Evolutionary conservation across 2,888 invertebrate genomes (phyloP).

Genomic region (Prosopocoilus inquinatus): DNA sequence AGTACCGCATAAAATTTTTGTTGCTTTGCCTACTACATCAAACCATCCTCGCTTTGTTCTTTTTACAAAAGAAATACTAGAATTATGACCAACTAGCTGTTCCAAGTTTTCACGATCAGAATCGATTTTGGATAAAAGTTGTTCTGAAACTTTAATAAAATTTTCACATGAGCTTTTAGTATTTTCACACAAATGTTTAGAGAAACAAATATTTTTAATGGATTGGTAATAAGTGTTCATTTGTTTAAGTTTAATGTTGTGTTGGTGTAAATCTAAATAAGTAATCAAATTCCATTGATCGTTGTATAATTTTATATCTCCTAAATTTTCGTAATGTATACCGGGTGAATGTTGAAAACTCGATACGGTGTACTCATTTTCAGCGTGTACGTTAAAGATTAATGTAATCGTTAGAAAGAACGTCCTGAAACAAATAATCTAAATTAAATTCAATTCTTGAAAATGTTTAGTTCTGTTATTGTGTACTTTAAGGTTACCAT

Average conservation of each 20-base stretch:
- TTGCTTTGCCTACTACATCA: slow-evolving; percentile 2
- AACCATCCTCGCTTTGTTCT: too few relatives aligned
- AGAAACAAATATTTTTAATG: not conserved
- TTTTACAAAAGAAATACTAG: not conserved
- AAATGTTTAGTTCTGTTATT: too few relatives aligned
- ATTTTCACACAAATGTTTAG: too few relatives aligned
- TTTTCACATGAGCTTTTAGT: not conserved
- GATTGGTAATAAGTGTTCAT: not conserved
- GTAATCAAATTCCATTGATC: slow-evolving; percentile 5
- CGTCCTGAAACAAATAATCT: too few relatives aligned
- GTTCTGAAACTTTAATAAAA: not conserved
- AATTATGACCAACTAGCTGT: not conserved
- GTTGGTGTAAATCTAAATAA: not conserved
- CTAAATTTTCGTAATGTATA: slow-evolving; percentile 6
- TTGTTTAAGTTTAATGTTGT: not conserved
- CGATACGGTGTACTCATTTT: not conserved
- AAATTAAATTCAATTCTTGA: too few relatives aligned
- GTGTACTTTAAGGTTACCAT: too few relatives aligned
- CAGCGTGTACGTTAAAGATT: too few relatives aligned
- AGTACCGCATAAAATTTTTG: slow-evolving; percentile 6
- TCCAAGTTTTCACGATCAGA: not conserved
- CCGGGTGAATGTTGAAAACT: slow-evolving; percentile 2
- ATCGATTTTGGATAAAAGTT: not conserved
- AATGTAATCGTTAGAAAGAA: too few relatives aligned
- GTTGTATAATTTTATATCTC: slow-evolving; percentile 3